phyloP scores from a whole-genome alignment of 2,888 invertebrate species.

The Fissipunctia ypsillon region DNA sequence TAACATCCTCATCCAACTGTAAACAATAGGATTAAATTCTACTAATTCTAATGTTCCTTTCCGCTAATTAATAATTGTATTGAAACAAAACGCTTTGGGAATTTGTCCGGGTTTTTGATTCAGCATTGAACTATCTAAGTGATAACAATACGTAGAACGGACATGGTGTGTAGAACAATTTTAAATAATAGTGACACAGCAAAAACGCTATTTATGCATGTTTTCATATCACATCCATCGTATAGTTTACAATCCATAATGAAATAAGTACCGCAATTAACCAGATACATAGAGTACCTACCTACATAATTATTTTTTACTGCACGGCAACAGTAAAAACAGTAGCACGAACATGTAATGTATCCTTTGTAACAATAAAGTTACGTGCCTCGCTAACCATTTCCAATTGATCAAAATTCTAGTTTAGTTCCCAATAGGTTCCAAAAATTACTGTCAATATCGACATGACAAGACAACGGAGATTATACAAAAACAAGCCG shows the following conservation, averaged over 20 bases:
- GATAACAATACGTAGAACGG: slow-evolving; percentile 8
- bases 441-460: not conserved
- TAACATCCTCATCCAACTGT: slow-evolving; percentile 27
- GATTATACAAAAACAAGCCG: not conserved
- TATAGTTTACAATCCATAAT: not conserved
- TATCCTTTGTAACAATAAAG: not conserved
- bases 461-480: not conserved
- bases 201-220: not conserved
- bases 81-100: slow-evolving; percentile 5
- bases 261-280: slow-evolving; percentile 23
- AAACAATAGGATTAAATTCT: slow-evolving; percentile 1
- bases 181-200: slow-evolving; percentile 2
- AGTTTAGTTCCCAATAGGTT: not conserved
- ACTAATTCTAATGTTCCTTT: slow-evolving; percentile 15
- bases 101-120: slow-evolving; percentile 3
- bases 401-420: not conserved
- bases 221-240: slow-evolving; percentile 19
- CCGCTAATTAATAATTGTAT: slow-evolving; percentile 23
- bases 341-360: slow-evolving; percentile 14
- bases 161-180: slow-evolving; percentile 7
- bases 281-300: not conserved
- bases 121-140: not conserved
- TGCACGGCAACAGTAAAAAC: not conserved
- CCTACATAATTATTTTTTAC: slow-evolving; percentile 7
- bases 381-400: not conserved